These are phyloP conservation scores for Tenthredo amoena DNA, from an alignment of 2,888 invertebrate genomes.

Conservation along the genomic window DNA sequence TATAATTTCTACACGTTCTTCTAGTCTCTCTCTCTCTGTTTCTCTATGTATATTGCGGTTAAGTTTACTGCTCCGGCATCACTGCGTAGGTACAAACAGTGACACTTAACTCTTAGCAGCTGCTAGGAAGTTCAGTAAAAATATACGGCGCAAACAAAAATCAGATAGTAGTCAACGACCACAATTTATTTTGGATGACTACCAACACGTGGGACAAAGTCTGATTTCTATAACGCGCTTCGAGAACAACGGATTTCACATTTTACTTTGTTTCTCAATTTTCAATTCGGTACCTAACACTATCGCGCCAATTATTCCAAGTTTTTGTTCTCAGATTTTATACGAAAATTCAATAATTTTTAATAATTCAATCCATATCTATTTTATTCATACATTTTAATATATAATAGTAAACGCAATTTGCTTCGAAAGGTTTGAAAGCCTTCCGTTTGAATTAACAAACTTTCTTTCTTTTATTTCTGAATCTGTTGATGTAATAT, in stretches of 20 bases:
- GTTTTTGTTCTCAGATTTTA: neutral
- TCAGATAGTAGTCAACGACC: conserved; percentile 39
- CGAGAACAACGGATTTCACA: neutral
- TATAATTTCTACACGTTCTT: neutral
- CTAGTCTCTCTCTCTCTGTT: neutral
- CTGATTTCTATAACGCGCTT: neutral
- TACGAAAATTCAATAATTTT: neutral
- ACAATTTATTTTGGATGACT: conserved; percentile 46
- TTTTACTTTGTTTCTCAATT: neutral
- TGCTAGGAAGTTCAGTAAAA: conserved; percentile 33
- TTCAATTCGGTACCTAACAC: neutral
- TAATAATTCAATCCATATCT: neutral
- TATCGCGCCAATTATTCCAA: neutral
- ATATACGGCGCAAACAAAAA: conserved; percentile 38
- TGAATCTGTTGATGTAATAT: neutral
- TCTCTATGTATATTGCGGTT: neutral
- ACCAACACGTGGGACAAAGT: conserved; percentile 46
- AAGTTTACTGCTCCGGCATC: neutral
- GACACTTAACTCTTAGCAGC: conserved; percentile 38
- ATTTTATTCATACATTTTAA: neutral
- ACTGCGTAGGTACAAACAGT: conserved; percentile 1
- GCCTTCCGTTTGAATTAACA: neutral
- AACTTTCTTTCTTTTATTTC: conserved; percentile 3
- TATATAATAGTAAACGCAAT: neutral
- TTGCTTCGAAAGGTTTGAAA: neutral